phyloP scores from a whole-genome alignment of 2,113 vertebrate species.

The Oxyura jamaicensis region DNA sequence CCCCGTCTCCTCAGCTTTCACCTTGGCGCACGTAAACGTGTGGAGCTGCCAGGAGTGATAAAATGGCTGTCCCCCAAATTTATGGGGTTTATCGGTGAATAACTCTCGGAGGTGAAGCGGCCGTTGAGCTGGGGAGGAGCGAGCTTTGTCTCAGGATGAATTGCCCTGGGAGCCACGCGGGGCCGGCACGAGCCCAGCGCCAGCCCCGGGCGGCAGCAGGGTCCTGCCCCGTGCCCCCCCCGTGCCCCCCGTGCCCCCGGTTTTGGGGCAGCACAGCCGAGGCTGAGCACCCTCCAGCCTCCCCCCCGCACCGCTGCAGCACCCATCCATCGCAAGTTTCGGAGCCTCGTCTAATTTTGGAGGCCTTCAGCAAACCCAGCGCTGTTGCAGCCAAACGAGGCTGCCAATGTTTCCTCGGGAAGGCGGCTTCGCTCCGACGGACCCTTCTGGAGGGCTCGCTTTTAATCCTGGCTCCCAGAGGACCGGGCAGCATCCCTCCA shows the following conservation, averaged over 20 bases:
- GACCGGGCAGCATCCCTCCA: neutral
- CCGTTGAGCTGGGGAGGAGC: neutral
- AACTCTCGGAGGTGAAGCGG: slow-evolving; percentile 61
- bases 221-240: fast-evolving
- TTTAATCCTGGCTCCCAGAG: neutral
- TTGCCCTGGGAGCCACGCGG: neutral
- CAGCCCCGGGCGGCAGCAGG: neutral
- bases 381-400: slow-evolving; percentile 49
- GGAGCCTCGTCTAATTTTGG: slow-evolving; percentile 67
- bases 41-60: slow-evolving; percentile 64
- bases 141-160: neutral
- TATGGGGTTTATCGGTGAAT: slow-evolving; percentile 71
- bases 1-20: neutral
- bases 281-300: neutral
- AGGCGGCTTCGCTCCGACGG: slow-evolving; percentile 51
- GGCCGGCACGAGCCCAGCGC: neutral
- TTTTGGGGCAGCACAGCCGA: slow-evolving; percentile 5
- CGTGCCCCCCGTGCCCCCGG: neutral
- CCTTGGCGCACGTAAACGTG: slow-evolving; percentile 30
- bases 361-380: slow-evolving; percentile 49
- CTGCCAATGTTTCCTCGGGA: slow-evolving; percentile 65
- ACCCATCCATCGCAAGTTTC: slow-evolving; percentile 57
- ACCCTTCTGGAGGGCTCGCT: slow-evolving; percentile 64
- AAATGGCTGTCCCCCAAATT: slow-evolving; percentile 71
- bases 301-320: neutral